These are phyloP conservation scores for Numenius arquata DNA, from an alignment of 2,113 vertebrate species.

Conservation along the genomic window DNA sequence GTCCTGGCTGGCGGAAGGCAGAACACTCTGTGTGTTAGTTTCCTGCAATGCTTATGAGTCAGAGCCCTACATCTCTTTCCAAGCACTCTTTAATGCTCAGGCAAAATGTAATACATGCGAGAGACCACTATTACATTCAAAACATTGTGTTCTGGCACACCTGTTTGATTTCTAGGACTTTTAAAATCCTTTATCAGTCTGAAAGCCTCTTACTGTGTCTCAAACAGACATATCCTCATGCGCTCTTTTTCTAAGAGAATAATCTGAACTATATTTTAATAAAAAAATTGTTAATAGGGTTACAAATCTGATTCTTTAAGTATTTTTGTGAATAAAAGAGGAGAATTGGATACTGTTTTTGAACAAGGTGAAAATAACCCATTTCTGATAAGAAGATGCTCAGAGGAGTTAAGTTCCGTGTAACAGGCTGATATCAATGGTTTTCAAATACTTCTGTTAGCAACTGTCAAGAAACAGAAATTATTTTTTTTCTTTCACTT, in stretches of 20 bases:
- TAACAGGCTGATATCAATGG: background rate
- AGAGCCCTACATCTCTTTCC: background rate
- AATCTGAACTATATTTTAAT: background rate
- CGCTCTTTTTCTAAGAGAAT: background rate
- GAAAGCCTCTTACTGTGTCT: background rate
- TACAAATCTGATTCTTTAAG: background rate
- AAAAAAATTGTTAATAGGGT: background rate
- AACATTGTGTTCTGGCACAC: background rate
- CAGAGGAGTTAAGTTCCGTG: background rate
- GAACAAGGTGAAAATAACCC: background rate
- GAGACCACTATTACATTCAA: background rate
- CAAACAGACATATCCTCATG: background rate
- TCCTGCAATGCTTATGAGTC: background rate
- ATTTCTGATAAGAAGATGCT: background rate
- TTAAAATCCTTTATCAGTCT: background rate
- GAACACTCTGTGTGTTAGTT: background rate
- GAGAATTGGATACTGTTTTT: background rate
- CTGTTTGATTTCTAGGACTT: background rate
- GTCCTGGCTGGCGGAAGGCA: background rate
- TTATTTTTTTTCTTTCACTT: background rate
- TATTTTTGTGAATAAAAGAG: background rate
- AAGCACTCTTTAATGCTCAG: background rate
- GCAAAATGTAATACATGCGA: background rate
- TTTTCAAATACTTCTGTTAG: background rate
- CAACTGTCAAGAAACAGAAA: background rate